Conservation (phyloP, 2,888 invertebrate genomes). For the Coremacera marginata region DNA sequence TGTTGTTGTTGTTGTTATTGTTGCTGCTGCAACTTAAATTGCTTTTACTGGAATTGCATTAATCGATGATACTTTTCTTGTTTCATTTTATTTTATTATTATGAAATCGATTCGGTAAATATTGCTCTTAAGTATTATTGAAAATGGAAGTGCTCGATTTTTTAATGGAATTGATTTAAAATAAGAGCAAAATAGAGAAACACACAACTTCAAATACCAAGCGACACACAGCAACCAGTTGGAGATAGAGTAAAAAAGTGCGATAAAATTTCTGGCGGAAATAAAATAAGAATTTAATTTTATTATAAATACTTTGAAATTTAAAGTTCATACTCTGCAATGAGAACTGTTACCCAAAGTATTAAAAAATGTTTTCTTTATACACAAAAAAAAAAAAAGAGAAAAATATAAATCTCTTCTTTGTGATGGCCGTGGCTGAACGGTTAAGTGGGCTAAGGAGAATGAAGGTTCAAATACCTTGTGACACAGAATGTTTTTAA, state of each 20-base stretch:
- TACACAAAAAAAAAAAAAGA: no score
- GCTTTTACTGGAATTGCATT: conserved; percentile 39
- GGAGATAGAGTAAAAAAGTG: background rate
- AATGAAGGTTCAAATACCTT: no score
- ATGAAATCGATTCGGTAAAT: conserved; percentile 21
- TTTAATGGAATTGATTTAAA: conserved; percentile 39
- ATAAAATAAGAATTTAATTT: no score
- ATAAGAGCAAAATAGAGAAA: background rate
- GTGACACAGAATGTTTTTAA: no score
- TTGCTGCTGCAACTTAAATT: conserved; percentile 43
- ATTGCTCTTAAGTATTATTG: conserved; percentile 16
- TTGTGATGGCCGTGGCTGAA: no score
- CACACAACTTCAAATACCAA: background rate
- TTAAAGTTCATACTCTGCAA: no score
- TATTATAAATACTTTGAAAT: no score
- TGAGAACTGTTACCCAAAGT: no score
- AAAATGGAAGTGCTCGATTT: conserved; percentile 11
- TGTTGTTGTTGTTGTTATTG: conserved; percentile 36
- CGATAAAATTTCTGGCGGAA: no score
- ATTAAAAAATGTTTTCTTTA: no score
- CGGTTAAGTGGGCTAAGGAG: no score
- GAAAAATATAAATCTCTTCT: no score
- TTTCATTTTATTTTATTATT: conserved; percentile 11
- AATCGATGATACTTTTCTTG: conserved; percentile 38
- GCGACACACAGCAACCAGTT: background rate